phyloP scores from a whole-genome alignment of 2,888 invertebrate species.

The Eristalinus aeneus region DNA sequence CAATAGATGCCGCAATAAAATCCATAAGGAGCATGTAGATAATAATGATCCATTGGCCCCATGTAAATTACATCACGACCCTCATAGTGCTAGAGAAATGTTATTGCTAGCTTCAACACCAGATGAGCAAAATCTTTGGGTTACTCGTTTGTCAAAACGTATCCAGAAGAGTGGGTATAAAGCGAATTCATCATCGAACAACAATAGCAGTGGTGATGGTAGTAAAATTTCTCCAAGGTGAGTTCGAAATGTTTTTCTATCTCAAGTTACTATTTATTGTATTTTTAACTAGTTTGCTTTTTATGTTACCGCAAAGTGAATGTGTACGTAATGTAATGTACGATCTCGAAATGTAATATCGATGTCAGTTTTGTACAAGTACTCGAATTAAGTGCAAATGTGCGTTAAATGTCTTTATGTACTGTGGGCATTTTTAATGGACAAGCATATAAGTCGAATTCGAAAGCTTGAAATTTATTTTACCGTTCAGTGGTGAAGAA shows the following conservation, averaged over 20 bases:
- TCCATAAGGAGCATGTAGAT: conserved; percentile 98
- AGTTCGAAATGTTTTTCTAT: conserved; percentile 71
- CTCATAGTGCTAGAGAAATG: conserved; percentile 95
- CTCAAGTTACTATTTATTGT: neutral
- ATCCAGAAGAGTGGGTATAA: conserved; percentile 96
- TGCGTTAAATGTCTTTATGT: neutral
- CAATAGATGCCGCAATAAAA: conserved; percentile 94
- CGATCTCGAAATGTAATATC: neutral
- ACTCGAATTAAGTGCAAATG: neutral
- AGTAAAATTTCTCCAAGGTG: conserved; percentile 90
- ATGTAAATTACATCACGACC: conserved; percentile 98
- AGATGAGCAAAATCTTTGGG: conserved; percentile 96
- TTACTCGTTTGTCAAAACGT: conserved; percentile 93
- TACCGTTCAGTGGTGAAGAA: no score
- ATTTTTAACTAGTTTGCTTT: neutral
- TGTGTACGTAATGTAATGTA: conserved; percentile 5
- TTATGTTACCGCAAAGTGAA: conserved; percentile 19
- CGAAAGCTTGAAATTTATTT: neutral
- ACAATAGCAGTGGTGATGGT: conserved; percentile 82
- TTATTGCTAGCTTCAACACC: conserved; percentile 91
- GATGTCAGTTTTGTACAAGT: neutral
- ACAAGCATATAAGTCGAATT: neutral
- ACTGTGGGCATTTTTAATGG: neutral
- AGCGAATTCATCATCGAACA: conserved; percentile 86
- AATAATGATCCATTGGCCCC: conserved; percentile 92